Evolutionary conservation across 2,888 invertebrate species (phyloP).

Genomic region (Ctena decussata): DNA sequence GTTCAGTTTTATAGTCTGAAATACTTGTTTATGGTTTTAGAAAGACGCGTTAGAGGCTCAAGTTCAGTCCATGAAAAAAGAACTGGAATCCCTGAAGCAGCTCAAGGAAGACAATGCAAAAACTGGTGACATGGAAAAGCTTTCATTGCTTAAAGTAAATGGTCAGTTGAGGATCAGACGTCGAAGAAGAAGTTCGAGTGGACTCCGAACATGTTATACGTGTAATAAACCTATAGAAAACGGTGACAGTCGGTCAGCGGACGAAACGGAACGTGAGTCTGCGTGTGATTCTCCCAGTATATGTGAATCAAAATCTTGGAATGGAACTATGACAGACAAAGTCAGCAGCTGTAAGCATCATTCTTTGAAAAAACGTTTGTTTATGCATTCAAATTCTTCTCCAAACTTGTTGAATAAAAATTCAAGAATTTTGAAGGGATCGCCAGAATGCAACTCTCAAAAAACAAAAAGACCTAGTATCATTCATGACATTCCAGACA

Average conservation of each 20-base stretch:
- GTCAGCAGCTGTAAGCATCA: neutral
- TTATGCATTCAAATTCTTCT: neutral
- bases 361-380: neutral
- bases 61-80: conserved; percentile 13
- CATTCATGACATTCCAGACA: neutral
- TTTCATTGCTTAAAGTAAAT: neutral
- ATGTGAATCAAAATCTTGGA: neutral
- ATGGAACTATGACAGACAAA: neutral
- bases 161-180: neutral
- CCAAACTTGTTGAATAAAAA: neutral
- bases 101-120: neutral
- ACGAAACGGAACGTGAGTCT: neutral
- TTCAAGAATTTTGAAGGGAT: neutral
- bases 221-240: neutral
- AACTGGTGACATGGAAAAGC: neutral
- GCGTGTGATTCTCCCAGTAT: neutral
- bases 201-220: neutral
- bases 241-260: neutral
- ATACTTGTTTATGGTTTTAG: no score
- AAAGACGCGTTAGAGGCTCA: neutral
- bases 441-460: neutral
- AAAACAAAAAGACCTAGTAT: neutral
- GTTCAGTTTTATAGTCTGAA: neutral
- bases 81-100: conserved; percentile 8
- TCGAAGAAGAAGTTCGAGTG: neutral